phyloP scores from a whole-genome alignment of 1,140 invertebrate genomes.

The Diorhabda carinulata region DNA sequence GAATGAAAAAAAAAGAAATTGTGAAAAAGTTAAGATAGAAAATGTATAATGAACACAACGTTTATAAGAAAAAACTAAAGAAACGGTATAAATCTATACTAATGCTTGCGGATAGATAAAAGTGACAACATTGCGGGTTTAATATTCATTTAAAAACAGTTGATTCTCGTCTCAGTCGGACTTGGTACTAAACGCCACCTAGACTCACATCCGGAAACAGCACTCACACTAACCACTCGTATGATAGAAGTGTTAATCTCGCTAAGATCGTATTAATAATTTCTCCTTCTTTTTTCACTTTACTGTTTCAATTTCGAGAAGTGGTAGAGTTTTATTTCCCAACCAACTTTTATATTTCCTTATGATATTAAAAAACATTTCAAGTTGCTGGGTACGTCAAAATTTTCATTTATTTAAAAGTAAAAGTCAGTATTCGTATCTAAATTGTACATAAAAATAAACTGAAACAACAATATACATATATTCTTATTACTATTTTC shows the following conservation, averaged over 20 bases:
- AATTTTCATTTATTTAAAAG: slow-evolving; percentile 3
- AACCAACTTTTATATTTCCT: not conserved
- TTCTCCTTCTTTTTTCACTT: slow-evolving; percentile 4
- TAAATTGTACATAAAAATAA: too few relatives aligned
- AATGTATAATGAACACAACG: too few relatives aligned
- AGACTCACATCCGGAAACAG: slow-evolving; percentile 43
- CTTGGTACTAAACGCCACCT: slow-evolving; percentile 19
- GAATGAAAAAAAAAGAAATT: too few relatives aligned
- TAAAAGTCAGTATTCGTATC: not conserved
- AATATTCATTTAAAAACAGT: slow-evolving; percentile 21
- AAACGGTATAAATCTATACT: too few relatives aligned
- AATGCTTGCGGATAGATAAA: slow-evolving; percentile 6
- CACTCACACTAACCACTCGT: slow-evolving; percentile 42
- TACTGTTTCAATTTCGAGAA: slow-evolving; percentile 3
- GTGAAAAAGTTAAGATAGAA: too few relatives aligned
- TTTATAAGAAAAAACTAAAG: too few relatives aligned
- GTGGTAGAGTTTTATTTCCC: not conserved
- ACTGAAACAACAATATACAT: too few relatives aligned
- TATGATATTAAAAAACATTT: slow-evolving; percentile 3
- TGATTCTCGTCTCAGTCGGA: slow-evolving; percentile 33
- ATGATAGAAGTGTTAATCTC: slow-evolving; percentile 23
- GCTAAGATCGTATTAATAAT: slow-evolving; percentile 15
- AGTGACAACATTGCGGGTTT: slow-evolving; percentile 32
- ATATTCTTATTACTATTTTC: too few relatives aligned
- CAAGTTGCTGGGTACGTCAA: not conserved